Base-by-base conservation (phyloP, 2,113 vertebrate species). In the Phocoena sinus region DNA sequence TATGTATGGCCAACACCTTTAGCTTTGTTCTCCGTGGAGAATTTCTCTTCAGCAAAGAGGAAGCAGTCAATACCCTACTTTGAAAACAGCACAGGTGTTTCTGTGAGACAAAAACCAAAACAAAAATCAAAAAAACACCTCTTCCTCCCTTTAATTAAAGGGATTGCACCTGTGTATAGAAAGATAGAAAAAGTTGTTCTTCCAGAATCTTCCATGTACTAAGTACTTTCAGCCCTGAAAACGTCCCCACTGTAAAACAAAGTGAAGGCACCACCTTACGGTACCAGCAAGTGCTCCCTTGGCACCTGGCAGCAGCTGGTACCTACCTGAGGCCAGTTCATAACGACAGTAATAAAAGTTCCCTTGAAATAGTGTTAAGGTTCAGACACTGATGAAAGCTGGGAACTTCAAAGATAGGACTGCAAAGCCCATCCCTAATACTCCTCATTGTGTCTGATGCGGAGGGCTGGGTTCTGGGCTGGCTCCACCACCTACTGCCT, bases 311-410 rank as follows among this genome's bases (percentile, higher is more conserved):
- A 68, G 63, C n/a, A 18, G 89, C 94, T 71, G 74, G 81, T 31
- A 82, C 83, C 76, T 41, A 70, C 70, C 90, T 65, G n/a, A 86
- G 80, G 94, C 90, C 93, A 93, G 94, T 47, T 94, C 84, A 80
- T n/a, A 70, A 63, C 58, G 65, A 68, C 70, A 77, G 68, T 47
- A 68, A 84, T 56, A 73, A 96, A 96, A 93, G 94, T 84, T 77
- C 62, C 81, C 92, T 80, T 70, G 82, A 91, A 94, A 92, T 92
- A 89, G 89, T 7, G 53, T 62, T 62, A 56, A 94, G 79, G 80
- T 93, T 89, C 93, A 80, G 96, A 86, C 65, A 38, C 58, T 33
- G 96, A 96, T 90, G 80, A 95, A 97, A 98, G 95, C 92, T 28
- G 11, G 76, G 67, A 84, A 67, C 94, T 97, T 97, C 97, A 97